Evolutionary conservation across 2,888 invertebrate species (phyloP).

Genomic region (Erebia ligea): DNA sequence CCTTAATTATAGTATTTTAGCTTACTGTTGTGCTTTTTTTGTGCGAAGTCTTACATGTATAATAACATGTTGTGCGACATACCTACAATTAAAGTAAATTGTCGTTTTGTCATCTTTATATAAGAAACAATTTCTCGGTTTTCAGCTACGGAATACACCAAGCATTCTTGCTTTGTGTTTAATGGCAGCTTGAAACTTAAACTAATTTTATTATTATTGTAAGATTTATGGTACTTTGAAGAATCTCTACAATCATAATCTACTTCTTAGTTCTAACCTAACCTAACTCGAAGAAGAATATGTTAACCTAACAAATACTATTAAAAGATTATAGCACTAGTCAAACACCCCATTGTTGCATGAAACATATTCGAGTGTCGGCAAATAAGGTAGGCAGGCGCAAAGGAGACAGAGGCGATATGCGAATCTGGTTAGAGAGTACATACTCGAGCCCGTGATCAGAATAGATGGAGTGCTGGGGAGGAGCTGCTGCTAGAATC

Average conservation of each 20-base stretch:
- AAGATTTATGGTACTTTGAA: too few relatives aligned
- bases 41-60: background rate
- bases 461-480: constrained; percentile 27
- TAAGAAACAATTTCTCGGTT: background rate
- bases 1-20: background rate
- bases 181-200: background rate
- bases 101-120: background rate
- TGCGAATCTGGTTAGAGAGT: constrained; percentile 52
- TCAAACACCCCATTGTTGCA: constrained; percentile 25
- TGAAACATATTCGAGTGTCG: constrained; percentile 31
- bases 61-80: background rate
- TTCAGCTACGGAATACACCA: background rate
- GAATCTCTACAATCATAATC: background rate
- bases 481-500: constrained; percentile 19
- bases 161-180: background rate
- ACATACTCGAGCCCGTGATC: constrained; percentile 44
- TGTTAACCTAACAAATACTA: background rate
- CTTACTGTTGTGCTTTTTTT: constrained; percentile 10
- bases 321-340: background rate
- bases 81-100: background rate
- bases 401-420: constrained; percentile 57
- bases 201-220: background rate
- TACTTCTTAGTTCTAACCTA: background rate
- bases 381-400: constrained; percentile 36
- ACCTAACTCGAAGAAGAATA: background rate